phyloP scores from a whole-genome alignment of 2,888 invertebrate species.

The Phaedon cochleariae region DNA sequence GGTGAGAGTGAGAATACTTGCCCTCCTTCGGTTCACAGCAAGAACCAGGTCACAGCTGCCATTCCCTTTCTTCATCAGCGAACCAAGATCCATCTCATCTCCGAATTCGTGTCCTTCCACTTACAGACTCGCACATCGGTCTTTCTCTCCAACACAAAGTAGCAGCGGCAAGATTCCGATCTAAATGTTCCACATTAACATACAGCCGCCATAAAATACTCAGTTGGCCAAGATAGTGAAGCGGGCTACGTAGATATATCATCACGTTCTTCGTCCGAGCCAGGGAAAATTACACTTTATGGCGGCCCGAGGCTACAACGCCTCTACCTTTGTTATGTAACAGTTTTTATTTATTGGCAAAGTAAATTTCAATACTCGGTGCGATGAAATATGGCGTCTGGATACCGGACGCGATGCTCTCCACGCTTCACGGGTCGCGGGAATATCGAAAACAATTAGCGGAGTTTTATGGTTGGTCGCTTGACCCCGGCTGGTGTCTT shows the following conservation, averaged over 20 bases:
- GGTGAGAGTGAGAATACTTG: no score
- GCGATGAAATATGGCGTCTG: slow-evolving; percentile 34
- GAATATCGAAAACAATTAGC: slow-evolving; percentile 34
- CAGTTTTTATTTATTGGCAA: slow-evolving; percentile 45
- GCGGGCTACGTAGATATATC: slow-evolving; percentile 48
- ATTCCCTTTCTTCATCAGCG: not conserved
- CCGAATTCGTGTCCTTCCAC: not conserved
- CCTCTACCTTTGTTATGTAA: slow-evolving; percentile 47
- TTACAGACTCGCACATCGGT: slow-evolving; percentile 19
- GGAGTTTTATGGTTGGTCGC: slow-evolving; percentile 18
- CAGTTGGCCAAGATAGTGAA: slow-evolving; percentile 52
- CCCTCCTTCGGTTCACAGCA: no score
- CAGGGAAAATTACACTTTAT: slow-evolving; percentile 49
- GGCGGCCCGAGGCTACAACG: slow-evolving; percentile 40
- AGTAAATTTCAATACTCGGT: slow-evolving; percentile 37
- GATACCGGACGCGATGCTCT: slow-evolving; percentile 20
- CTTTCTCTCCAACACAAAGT: slow-evolving; percentile 48
- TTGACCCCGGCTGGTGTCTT: slow-evolving; percentile 12
- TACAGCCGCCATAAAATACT: slow-evolving; percentile 56
- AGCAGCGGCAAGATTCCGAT: slow-evolving; percentile 61
- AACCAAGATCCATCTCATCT: not conserved
- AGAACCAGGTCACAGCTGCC: not conserved
- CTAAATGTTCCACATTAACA: slow-evolving; percentile 63
- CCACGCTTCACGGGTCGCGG: slow-evolving; percentile 26
- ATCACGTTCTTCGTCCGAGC: slow-evolving; percentile 47